These are phyloP conservation scores for Grallaria varia DNA, from an alignment of 2,113 vertebrate genomes.

Conservation along the genomic window DNA sequence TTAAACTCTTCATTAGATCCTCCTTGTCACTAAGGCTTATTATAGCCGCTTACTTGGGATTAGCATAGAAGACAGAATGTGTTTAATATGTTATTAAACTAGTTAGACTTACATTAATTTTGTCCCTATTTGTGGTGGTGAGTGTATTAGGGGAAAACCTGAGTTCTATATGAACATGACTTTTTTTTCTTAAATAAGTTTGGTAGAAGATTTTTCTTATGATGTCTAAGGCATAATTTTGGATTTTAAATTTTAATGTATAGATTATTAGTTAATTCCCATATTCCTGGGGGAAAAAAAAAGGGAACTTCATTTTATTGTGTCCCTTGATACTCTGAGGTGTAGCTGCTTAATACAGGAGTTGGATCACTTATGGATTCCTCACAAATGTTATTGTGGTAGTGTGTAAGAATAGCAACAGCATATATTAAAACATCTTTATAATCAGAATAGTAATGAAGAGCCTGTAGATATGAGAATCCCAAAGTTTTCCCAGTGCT, in stretches of 20 bases:
- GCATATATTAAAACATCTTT: conserved; percentile 43
- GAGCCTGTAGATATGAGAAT: conserved; percentile 50
- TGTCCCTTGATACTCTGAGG: conserved; percentile 9
- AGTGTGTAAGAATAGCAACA: conserved; percentile 19
- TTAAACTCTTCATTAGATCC: conserved; percentile 42
- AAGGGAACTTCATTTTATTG: not conserved
- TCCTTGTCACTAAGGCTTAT: conserved; percentile 53
- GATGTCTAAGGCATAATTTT: not conserved
- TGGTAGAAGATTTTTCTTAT: not conserved
- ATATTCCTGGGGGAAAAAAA: not conserved
- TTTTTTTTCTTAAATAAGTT: not conserved
- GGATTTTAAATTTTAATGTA: conserved; percentile 40
- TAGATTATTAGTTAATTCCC: conserved; percentile 7
- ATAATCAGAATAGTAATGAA: conserved; percentile 43
- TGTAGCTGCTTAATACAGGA: not conserved
- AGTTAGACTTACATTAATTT: conserved; percentile 6
- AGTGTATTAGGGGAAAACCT: not conserved
- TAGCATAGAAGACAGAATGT: conserved; percentile 26
- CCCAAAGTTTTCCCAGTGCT: conserved; percentile 62
- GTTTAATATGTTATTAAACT: conserved; percentile 50
- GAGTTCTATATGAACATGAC: not conserved
- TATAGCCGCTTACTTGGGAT: conserved; percentile 28
- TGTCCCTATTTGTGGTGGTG: not conserved
- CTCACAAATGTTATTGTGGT: not conserved
- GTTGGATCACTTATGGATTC: conserved; percentile 22